Base-by-base conservation (phyloP, 2,797 vertebrate species). In the Ceryle rudis region DNA sequence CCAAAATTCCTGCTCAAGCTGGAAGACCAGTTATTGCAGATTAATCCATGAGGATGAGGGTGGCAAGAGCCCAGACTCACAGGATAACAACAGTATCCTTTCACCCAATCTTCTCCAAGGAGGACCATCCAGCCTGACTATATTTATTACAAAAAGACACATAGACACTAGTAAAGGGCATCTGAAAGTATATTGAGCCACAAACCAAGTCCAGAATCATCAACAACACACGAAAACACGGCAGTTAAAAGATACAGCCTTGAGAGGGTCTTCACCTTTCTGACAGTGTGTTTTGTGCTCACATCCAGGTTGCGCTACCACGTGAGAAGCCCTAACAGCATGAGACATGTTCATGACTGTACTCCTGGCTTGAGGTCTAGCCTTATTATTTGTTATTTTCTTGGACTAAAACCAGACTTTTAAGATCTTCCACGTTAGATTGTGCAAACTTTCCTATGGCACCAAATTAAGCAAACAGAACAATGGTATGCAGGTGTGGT, bases 391-490 rank as follows among this genome's bases (percentile, higher is more conserved):
- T 60, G 20, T 6, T 7, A 19, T 58, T 85, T 65, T 82, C 69
- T 54, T 89, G 91, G 81, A 87, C 58, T 47, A 49, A 80, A 49
- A 33, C 75, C 91, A 95, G 57, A 37, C 74, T 69, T 69, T 42
- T 10, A 47, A 62, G 58, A 66, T 60, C 49, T 91, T 89, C 52
- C 77, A 44, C 80, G 75, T 49, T 21, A 54, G 49, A 88, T 94
- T 94, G 57, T 60, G 89, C 90, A 94, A 92, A 91, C 44, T 64
- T 69, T 80, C 52, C 89, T 92, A 85, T 67, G 19, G 19, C 52
- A 66, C 15, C 6, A 64, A 85, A 11, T 73, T 35, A 77, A 64
- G 52, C 31, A 87, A 93, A 81, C 37, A 83, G 21, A 81, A 90
- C n/a, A 79, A 72, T 20, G 28, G 11, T 8, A 72, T 29, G 75